phyloP scores from a whole-genome alignment of 2,888 invertebrate genomes.

The Lacanobia wlatinum region DNA sequence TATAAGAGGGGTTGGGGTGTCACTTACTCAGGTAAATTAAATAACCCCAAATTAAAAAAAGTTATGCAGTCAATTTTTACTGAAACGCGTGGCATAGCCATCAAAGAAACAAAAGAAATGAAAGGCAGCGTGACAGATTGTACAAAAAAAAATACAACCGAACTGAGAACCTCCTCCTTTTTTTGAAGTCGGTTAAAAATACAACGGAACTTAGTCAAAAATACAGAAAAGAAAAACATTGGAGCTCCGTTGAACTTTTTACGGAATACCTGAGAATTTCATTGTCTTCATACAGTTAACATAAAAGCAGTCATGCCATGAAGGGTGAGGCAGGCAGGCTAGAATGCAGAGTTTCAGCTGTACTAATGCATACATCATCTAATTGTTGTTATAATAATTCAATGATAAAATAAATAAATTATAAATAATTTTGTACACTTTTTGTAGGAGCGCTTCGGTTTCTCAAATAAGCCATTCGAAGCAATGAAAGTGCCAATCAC shows the following conservation, averaged over 20 bases:
- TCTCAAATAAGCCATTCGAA: slow-evolving; percentile 30
- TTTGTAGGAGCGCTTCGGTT: slow-evolving; percentile 60
- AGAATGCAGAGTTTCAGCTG: neutral
- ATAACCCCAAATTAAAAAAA: neutral
- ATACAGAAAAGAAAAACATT: neutral
- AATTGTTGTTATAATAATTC: too few relatives aligned
- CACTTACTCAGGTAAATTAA: slow-evolving; percentile 78
- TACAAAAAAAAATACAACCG: neutral
- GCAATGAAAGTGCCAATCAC: slow-evolving; percentile 86
- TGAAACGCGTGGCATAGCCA: neutral
- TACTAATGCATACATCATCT: too few relatives aligned
- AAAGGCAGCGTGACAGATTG: neutral
- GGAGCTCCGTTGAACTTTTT: neutral
- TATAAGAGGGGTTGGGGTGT: slow-evolving; percentile 72
- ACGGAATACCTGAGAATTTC: neutral
- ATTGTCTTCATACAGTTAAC: neutral
- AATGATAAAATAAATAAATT: too few relatives aligned
- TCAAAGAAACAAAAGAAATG: neutral
- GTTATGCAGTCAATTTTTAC: neutral
- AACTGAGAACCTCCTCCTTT: too few relatives aligned
- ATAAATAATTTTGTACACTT: neutral
- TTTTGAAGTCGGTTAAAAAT: too few relatives aligned
- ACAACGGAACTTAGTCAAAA: neutral
- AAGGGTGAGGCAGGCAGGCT: neutral
- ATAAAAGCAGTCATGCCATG: neutral